phyloP scores from a whole-genome alignment of 2,888 invertebrate genomes.

The Fragum fragum region DNA sequence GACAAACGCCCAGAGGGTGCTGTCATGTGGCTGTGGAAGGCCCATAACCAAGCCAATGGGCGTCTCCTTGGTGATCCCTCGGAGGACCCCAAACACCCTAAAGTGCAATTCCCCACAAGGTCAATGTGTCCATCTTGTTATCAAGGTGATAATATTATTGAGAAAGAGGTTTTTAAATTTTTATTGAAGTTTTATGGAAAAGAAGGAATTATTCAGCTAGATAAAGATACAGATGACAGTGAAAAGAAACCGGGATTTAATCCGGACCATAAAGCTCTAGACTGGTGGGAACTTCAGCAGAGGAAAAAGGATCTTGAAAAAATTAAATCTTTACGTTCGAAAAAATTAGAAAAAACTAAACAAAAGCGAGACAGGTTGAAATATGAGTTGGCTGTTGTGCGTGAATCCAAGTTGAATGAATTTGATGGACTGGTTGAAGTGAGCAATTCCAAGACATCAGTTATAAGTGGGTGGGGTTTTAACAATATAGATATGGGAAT shows the following conservation, averaged over 20 bases:
- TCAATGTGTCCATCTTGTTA: constrained; percentile 89
- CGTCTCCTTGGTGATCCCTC: constrained; percentile 94
- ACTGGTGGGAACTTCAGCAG: constrained; percentile 82
- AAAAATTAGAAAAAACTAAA: constrained; percentile 60
- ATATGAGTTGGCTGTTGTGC: constrained; percentile 21
- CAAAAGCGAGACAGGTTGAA: constrained; percentile 41
- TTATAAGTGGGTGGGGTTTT: constrained; percentile 67
- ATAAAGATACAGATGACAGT: constrained; percentile 25
- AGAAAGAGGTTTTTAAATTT: constrained; percentile 72
- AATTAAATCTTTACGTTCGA: constrained; percentile 63
- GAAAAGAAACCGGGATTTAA: constrained; percentile 17
- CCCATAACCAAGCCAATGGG: constrained; percentile 96
- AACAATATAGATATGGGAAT: constrained; percentile 81
- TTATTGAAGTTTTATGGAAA: constrained; percentile 76
- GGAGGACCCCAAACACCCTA: constrained; percentile 96
- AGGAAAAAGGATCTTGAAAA: constrained; percentile 75
- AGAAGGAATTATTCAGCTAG: constrained; percentile 65
- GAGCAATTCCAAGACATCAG: not conserved
- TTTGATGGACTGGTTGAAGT: not conserved
- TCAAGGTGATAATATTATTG: constrained; percentile 62
- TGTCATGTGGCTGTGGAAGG: constrained; percentile 97
- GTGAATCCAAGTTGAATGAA: constrained; percentile 2
- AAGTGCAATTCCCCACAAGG: constrained; percentile 94
- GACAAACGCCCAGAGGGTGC: constrained; percentile 91
- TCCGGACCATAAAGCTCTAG: constrained; percentile 59